These are phyloP conservation scores for Diprion similis DNA, from an alignment of 1,140 invertebrate genomes.

Conservation along the genomic window DNA sequence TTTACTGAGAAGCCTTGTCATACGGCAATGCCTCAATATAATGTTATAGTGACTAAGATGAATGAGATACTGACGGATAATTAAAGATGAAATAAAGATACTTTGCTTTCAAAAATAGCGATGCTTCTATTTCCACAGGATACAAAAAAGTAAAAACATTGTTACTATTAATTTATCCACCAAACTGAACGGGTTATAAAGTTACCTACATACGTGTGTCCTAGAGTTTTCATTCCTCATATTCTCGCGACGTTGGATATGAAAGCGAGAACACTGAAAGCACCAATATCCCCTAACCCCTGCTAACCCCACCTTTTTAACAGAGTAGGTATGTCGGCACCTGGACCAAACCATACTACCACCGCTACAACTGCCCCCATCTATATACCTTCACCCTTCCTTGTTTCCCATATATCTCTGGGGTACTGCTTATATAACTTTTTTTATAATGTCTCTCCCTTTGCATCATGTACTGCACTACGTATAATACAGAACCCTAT, in stretches of 20 bases:
- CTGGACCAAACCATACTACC: not conserved
- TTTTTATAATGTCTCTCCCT: not conserved
- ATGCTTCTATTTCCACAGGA: too few species aligned
- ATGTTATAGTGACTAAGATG: too few species aligned
- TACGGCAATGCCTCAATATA: too few species aligned
- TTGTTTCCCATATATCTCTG: not conserved
- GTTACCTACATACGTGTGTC: not conserved
- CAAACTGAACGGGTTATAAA: not conserved
- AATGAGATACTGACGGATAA: too few species aligned
- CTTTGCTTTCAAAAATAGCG: too few species aligned
- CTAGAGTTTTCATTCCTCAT: not conserved
- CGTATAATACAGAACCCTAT: not conserved
- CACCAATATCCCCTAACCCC: not conserved
- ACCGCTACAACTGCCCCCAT: not conserved
- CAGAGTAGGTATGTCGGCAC: not conserved
- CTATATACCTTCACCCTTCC: not conserved
- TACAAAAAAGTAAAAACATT: too few species aligned
- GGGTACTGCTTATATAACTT: not conserved
- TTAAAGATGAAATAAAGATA: too few species aligned
- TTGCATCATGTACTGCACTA: not conserved
- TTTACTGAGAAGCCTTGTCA: too few species aligned
- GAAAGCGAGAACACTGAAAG: not conserved
- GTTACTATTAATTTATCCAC: too few species aligned
- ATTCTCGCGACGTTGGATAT: not conserved
- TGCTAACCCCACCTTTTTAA: slow-evolving; percentile 7